Base-by-base conservation (phyloP, 2,113 vertebrate genomes). In the Eupsittula cactorum region DNA sequence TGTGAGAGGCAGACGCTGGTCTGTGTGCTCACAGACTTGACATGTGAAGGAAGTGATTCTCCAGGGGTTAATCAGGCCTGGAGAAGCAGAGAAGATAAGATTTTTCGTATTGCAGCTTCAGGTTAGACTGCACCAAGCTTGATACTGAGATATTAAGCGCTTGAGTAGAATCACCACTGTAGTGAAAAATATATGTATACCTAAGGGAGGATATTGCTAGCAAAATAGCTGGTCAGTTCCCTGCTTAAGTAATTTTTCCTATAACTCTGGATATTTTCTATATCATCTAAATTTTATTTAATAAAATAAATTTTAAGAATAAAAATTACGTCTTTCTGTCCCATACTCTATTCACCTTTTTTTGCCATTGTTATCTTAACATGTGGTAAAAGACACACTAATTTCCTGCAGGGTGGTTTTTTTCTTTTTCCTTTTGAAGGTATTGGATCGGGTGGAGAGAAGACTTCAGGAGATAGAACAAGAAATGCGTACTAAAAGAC, bases 381-480 rank as follows among this genome's bases (percentile, higher is more conserved):
- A 20, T 11, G 10, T 55, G 44, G 24, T 64, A 46, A 63, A 77
- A 80, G 21, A 44, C 2, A 3, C 44, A 29, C 17, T 92, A 10
- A 94, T 89, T 83, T 82, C 41, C 53, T 37, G 16, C 68, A 63
- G 24, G 6, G 4, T 88, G 7, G 5, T 1, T 11, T 39, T 33
- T 65, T 60, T 67, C 17, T 94, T 82, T 79, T 64, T 64, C 63
- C 19, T 49, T 90, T 73, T 95, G 75, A 91, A 99, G 99, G 98
- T 98, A 78, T 98, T 99, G 4, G 98, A 98, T 74, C 98, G 98
- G 2, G 98, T 99, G 75, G 99, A 99, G 96, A 98, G 96, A 57
- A 98, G 99, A 82, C 98, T 99, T 90, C 98, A 99, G 90, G 98
- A 99, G 92, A 98, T 99, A 80, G 99, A 99, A 86, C 98, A 97